phyloP scores from a whole-genome alignment of 2,888 invertebrate genomes.

The Polydesmus complanatus region DNA sequence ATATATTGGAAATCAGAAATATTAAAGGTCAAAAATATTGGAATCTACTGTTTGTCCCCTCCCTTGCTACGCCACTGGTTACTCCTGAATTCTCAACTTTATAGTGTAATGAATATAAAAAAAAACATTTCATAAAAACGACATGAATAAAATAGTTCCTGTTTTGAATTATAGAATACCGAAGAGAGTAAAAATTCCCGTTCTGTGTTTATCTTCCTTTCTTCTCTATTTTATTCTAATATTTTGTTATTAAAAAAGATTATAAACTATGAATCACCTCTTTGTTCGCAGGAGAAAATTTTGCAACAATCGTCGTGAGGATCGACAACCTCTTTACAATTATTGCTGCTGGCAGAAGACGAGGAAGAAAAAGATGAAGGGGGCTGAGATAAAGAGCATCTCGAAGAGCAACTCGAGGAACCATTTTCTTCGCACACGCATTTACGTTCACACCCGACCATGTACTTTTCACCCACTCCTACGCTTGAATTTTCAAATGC shows the following conservation, averaged over 20 bases:
- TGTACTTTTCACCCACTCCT: constrained; percentile 50
- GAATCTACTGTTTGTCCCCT: no score
- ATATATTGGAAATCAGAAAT: no score
- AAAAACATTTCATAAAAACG: no score
- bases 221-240: neutral
- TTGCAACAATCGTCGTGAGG: constrained; percentile 18
- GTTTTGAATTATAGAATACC: no score
- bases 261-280: constrained; percentile 1
- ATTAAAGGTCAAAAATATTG: no score
- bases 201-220: no score
- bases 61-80: no score
- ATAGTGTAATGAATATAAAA: no score
- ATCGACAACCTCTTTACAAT: constrained; percentile 18
- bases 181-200: no score
- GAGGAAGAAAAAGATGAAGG: no score
- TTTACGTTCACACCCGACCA: constrained; percentile 63
- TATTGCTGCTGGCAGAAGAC: neutral
- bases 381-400: neutral
- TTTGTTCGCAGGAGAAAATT: constrained; percentile 14
- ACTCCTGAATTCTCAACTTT: no score
- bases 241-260: neutral
- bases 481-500: constrained; percentile 10
- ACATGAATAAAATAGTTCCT: no score
- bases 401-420: constrained; percentile 53
- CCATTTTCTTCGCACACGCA: constrained; percentile 59